phyloP scores from a whole-genome alignment of 2,113 vertebrate genomes.

The Parotia lawesii region DNA sequence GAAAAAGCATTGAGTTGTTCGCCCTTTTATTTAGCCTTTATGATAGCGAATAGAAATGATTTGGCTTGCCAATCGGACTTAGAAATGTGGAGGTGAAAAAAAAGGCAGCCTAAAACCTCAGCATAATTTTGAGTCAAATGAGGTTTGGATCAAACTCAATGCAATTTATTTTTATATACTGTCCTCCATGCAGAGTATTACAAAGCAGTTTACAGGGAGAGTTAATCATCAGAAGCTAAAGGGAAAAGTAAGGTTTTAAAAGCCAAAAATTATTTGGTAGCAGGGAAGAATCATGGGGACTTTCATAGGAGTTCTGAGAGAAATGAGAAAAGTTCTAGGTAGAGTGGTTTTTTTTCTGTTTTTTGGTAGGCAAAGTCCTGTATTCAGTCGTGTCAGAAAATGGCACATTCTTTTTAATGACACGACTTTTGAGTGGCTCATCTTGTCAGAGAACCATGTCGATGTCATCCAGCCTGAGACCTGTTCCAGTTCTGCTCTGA shows the following conservation, averaged over 20 bases:
- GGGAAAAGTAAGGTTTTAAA: constrained; percentile 10
- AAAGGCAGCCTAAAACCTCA: background rate
- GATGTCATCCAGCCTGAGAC: background rate
- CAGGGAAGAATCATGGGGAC: background rate
- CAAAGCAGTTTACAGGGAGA: constrained; percentile 41
- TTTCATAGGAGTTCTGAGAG: background rate
- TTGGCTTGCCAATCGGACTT: constrained; percentile 13
- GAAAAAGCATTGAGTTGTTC: constrained; percentile 15
- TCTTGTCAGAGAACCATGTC: background rate
- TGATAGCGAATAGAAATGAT: constrained; percentile 22
- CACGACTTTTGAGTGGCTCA: background rate
- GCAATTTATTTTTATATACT: constrained; percentile 51
- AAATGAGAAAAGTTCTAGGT: background rate
- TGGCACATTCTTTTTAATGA: background rate
- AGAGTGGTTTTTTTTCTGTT: background rate
- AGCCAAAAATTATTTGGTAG: background rate
- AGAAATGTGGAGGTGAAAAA: background rate
- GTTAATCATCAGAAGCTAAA: constrained; percentile 45
- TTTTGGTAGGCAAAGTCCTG: background rate
- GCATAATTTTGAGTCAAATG: constrained; percentile 55
- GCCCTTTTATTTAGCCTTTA: constrained; percentile 49
- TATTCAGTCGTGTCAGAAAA: background rate
- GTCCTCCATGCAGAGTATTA: constrained; percentile 28
- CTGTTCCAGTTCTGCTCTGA: background rate
- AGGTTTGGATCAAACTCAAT: constrained; percentile 49